These are phyloP conservation scores for Electrophaes corylata DNA, from an alignment of 2,888 invertebrate genomes.

Conservation along the genomic window DNA sequence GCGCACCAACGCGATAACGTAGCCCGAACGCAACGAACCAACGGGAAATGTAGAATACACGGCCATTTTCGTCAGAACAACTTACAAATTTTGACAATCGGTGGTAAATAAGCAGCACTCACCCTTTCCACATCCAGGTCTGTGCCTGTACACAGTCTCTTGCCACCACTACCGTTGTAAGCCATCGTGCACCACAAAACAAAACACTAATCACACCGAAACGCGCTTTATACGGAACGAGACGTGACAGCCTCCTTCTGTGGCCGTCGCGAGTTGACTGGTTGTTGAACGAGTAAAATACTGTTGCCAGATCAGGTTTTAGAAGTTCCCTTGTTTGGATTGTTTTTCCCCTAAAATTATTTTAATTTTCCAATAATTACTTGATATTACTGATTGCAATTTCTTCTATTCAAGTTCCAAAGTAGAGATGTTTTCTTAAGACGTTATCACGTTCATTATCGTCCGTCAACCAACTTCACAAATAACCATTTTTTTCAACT, in stretches of 20 bases:
- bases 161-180: slow-evolving; percentile 88
- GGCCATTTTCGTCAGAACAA: slow-evolving; percentile 76
- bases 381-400: too few species aligned
- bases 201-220: slow-evolving; percentile 82
- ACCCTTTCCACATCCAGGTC: slow-evolving; percentile 82
- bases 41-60: slow-evolving; percentile 73
- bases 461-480: too few species aligned
- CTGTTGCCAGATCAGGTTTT: too few species aligned
- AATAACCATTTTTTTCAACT: too few species aligned
- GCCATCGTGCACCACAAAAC: slow-evolving; percentile 87
- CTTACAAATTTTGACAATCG: slow-evolving; percentile 60
- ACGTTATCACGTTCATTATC: too few species aligned
- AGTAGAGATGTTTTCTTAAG: too few species aligned
- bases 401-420: too few species aligned
- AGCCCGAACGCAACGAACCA: slow-evolving; percentile 64
- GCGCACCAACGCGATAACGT: slow-evolving; percentile 36
- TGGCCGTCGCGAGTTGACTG: slow-evolving; percentile 73
- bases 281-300: slow-evolving; percentile 55
- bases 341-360: too few species aligned
- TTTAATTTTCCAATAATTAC: too few species aligned
- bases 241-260: slow-evolving; percentile 56
- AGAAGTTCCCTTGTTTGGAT: too few species aligned
- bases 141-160: slow-evolving; percentile 81
- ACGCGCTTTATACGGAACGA: slow-evolving; percentile 65
- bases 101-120: slow-evolving; percentile 51